Evolutionary conservation across 2,888 invertebrate genomes (phyloP), one percentile per base, ranked within the genome.

Genomic region (Melieria omissa): DNA sequence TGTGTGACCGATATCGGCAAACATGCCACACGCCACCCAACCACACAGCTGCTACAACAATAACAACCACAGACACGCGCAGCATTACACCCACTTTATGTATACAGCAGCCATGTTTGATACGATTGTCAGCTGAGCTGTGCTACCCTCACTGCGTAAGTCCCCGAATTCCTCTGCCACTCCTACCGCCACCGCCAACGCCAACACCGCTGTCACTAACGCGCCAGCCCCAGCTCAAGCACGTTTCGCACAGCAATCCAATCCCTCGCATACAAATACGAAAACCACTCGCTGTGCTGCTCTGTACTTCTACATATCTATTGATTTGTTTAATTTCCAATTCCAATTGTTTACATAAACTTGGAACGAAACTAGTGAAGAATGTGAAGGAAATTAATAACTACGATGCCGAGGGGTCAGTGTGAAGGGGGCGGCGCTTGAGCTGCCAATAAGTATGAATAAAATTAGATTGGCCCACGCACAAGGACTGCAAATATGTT

Each of bases 81-180:
- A 29, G 29, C 29, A 29, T 29, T 29, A 29, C 29, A 29, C 29
- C 29, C 29, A 29, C 29, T 29, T 29, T 29, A 64, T 44, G 49
- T 61, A 45, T 29, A 65, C 60, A 71, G 63, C 66, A 71, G 71
- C 61, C 61, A 71, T 65, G 49, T 67, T 63, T 64, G 54, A 14
- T 45, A 29, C 42, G 67, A 10, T n/a, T 54, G 63, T 67, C 71
- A 71, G 63, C 66, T 71, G 67, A 58, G 58, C 29, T 29, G 29
- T 29, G 29, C 41, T 14, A 58, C 58, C 58, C 58, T 16, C 58
- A 58, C 0, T 10, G 5, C 16, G 6, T n/a, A 6, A 1, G 5
- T n/a, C 14, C 4, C 1, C 52, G 29, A 29, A 29, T 12, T 8
- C 6, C 14, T 52, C 52, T 1, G 14, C 9, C 52, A 52, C 9